These are phyloP conservation scores for Xiphophorus hellerii DNA, from an alignment of 2,113 vertebrate genomes.

Conservation along the genomic window DNA sequence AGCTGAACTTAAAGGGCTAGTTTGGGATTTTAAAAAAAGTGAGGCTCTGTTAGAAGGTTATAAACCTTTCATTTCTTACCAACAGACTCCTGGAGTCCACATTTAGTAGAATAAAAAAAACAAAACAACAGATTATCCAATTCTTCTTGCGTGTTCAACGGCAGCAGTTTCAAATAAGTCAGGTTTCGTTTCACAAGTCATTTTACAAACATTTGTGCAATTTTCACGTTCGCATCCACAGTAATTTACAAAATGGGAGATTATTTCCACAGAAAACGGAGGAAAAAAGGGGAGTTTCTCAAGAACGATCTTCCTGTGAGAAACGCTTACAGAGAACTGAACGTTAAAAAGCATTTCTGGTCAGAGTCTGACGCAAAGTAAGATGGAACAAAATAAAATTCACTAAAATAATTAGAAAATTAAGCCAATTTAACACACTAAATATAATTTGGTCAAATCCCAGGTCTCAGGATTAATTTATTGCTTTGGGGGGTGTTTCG, in stretches of 20 bases:
- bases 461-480: not conserved
- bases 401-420: not conserved
- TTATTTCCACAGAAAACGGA: not conserved
- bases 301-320: too few species aligned
- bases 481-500: too few species aligned
- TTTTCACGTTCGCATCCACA: not conserved
- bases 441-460: not conserved
- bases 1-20: constrained; percentile 44
- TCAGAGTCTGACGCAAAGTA: not conserved
- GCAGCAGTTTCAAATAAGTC: not conserved
- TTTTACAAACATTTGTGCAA: not conserved
- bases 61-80: not conserved
- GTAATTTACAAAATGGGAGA: not conserved
- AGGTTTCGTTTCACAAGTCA: not conserved
- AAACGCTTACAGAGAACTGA: not conserved
- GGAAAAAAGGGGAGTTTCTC: too few species aligned
- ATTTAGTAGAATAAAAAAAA: not conserved
- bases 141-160: not conserved
- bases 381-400: not conserved
- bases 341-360: not conserved
- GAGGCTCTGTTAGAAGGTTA: not conserved
- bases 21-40: not conserved
- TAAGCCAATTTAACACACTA: not conserved
- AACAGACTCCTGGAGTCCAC: not conserved
- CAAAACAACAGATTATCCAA: not conserved